Evolutionary conservation across 2,797 vertebrate genomes (phyloP).

Genomic region (Petrocephalus schoutedeni): DNA sequence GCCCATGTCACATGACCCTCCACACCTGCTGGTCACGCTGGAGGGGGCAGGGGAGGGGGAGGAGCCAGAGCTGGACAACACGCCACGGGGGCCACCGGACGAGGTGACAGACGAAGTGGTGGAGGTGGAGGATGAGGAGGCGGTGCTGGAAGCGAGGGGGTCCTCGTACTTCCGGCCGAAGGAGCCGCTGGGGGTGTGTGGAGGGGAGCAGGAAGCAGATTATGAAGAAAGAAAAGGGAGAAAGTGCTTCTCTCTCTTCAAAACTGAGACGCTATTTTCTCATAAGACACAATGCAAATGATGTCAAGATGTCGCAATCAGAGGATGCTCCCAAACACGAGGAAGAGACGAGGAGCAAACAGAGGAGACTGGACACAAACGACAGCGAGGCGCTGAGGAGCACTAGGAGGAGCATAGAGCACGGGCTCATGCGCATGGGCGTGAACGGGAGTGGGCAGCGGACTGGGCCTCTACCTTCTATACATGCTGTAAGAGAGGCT

Average conservation of each 20-base stretch:
- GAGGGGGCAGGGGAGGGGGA: conserved; percentile 65
- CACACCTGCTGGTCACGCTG: conserved; percentile 75
- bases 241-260: not conserved
- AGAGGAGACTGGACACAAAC: not conserved
- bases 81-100: conserved; percentile 79
- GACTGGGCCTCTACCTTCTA: conserved; percentile 64
- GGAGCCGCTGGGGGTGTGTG: conserved; percentile 67
- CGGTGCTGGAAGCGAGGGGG: conserved; percentile 76
- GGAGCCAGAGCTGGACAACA: conserved; percentile 67
- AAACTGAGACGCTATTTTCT: not conserved
- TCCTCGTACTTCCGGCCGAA: conserved; percentile 93
- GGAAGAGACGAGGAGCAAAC: not conserved
- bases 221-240: not conserved
- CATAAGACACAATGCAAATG: not conserved
- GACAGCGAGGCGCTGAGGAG: not conserved
- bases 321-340: not conserved
- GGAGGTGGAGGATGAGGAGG: conserved; percentile 66
- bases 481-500: conserved; percentile 75
- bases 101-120: conserved; percentile 90
- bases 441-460: not conserved
- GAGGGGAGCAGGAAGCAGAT: not conserved
- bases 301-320: not conserved
- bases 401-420: not conserved
- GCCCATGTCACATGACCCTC: not conserved
- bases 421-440: not conserved